Conservation (phyloP, 1,140 invertebrate genomes). For the Chrysoperla carnea region DNA sequence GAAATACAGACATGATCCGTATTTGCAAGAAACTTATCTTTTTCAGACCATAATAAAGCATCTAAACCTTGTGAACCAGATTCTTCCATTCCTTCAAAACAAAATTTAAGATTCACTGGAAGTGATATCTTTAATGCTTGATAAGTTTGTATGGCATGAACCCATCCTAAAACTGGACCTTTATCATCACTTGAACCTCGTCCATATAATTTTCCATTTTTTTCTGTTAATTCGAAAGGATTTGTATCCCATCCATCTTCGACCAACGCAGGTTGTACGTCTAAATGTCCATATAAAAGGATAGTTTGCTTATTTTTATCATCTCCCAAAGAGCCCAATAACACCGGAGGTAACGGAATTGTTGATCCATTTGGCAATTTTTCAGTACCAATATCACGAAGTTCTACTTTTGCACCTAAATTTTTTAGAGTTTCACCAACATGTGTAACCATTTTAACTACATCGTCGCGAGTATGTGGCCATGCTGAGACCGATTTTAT, state of each 20-base stretch:
- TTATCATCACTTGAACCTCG: conserved; percentile 87
- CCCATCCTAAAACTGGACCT: conserved; percentile 80
- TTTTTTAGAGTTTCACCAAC: conserved; percentile 49
- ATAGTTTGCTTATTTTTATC: conserved; percentile 82
- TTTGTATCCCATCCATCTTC: conserved; percentile 93
- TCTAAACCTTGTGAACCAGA: conserved; percentile 90
- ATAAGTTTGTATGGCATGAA: conserved; percentile 83
- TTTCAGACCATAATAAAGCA: conserved; percentile 56
- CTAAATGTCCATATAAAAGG: conserved; percentile 91
- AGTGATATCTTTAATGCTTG: conserved; percentile 47
- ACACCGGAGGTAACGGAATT: conserved; percentile 69
- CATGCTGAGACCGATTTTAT: conserved; percentile 93
- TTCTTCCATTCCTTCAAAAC: conserved; percentile 98
- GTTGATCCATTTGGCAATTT: conserved; percentile 50
- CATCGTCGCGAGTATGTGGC: conserved; percentile 59
- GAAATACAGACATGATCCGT: conserved; percentile 95
- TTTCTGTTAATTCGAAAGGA: conserved; percentile 79
- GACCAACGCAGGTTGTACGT: conserved; percentile 86
- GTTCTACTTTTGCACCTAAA: conserved; percentile 55
- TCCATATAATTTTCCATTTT: conserved; percentile 82
- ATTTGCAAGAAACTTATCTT: conserved; percentile 61
- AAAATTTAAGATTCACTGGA: conserved; percentile 91
- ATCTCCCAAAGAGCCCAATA: conserved; percentile 70
- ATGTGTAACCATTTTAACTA: conserved; percentile 66
- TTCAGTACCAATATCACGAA: conserved; percentile 68